Evolutionary conservation across 2,113 vertebrate genomes (phyloP).

Genomic region (Paraplagusia blochii): DNA sequence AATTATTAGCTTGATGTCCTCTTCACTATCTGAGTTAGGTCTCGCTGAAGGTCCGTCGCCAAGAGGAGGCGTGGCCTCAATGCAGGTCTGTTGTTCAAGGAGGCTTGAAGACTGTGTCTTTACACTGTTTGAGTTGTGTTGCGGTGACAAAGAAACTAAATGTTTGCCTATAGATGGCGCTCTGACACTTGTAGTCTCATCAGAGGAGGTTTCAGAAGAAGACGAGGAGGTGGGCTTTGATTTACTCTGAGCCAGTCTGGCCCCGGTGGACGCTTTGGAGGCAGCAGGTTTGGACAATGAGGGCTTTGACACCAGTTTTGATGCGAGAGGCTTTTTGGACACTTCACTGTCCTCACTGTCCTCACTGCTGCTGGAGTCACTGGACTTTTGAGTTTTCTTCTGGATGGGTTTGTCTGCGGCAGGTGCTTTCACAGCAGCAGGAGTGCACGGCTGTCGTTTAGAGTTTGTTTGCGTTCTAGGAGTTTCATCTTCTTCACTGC

Average conservation of each 20-base stretch:
- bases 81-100: neutral
- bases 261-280: constrained; percentile 1
- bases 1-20: constrained; percentile 65
- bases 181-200: constrained; percentile 1
- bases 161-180: neutral
- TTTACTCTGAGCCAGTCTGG: constrained; percentile 12
- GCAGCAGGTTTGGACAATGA: constrained; percentile 7
- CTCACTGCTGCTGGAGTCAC: too few relatives aligned
- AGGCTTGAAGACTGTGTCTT: neutral
- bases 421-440: neutral
- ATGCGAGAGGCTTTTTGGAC: constrained; percentile 15
- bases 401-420: too few relatives aligned
- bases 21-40: constrained; percentile 28
- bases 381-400: too few relatives aligned
- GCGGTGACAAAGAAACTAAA: neutral
- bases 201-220: constrained; percentile 48
- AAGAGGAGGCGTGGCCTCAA: neutral
- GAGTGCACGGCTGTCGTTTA: neutral
- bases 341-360: neutral
- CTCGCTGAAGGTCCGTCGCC: neutral
- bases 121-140: neutral
- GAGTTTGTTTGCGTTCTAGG: constrained; percentile 1
- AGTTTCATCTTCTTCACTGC: constrained; percentile 42
- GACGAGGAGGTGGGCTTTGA: neutral
- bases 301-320: constrained; percentile 33